phyloP scores from a whole-genome alignment of 2,797 vertebrate genomes.

The Perodicticus potto region DNA sequence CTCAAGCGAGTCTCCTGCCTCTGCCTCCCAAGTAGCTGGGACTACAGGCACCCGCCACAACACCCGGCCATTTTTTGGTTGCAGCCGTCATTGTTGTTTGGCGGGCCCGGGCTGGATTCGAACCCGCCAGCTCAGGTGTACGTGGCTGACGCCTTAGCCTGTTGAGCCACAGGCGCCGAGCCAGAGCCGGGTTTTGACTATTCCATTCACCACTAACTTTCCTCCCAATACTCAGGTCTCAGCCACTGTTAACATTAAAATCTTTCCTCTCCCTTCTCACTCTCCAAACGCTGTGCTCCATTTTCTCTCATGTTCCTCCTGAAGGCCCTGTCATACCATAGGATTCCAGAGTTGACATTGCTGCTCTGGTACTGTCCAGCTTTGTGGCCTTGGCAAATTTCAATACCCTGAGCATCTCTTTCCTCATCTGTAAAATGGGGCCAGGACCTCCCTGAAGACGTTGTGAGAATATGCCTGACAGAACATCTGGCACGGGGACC shows the following conservation, averaged over 20 bases:
- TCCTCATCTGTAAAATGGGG: not conserved
- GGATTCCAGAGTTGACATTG: not conserved
- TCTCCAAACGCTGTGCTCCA: not conserved
- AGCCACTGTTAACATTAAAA: not conserved
- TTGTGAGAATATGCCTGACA: not conserved
- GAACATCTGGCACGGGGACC: not conserved
- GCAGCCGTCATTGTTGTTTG: too few species aligned
- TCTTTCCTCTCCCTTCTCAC: not conserved
- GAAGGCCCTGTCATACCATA: not conserved
- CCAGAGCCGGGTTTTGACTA: not conserved
- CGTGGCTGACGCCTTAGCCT: too few species aligned
- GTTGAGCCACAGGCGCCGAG: too few species aligned
- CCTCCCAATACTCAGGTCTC: too few species aligned
- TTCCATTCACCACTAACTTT: not conserved
- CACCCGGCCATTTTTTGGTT: too few species aligned
- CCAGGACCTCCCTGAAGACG: not conserved
- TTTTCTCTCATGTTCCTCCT: not conserved
- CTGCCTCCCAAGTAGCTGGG: too few species aligned
- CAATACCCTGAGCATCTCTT: not conserved
- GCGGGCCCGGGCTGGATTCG: too few species aligned
- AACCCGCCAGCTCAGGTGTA: too few species aligned
- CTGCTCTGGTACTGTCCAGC: not conserved
- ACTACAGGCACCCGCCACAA: too few species aligned
- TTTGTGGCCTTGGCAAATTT: not conserved
- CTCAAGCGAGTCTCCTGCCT: too few species aligned